These are phyloP conservation scores for Epicampocera succincta DNA, from an alignment of 2,888 invertebrate species.

Conservation along the genomic window DNA sequence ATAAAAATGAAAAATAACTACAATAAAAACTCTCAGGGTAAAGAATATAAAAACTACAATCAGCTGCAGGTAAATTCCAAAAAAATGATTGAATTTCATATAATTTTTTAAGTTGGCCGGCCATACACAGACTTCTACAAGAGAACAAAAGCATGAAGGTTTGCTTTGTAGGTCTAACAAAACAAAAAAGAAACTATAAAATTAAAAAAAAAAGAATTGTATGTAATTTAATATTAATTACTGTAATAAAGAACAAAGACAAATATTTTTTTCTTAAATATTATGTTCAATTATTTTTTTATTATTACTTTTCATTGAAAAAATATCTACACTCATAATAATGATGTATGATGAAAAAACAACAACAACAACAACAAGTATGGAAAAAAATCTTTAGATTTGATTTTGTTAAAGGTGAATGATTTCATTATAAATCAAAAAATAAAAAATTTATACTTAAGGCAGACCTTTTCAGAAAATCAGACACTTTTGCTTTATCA, in stretches of 20 bases:
- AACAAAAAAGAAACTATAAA: too few species aligned
- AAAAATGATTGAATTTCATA: constrained; percentile 36
- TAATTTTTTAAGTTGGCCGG: constrained; percentile 4
- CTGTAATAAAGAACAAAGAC: constrained; percentile 40
- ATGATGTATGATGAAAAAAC: too few species aligned
- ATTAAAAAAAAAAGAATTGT: constrained; percentile 16
- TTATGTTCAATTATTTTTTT: neutral
- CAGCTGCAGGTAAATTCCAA: constrained; percentile 14
- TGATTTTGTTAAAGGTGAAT: too few species aligned
- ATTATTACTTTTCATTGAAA: too few species aligned
- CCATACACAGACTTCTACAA: neutral
- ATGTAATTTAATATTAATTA: constrained; percentile 66
- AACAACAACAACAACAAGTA: too few species aligned
- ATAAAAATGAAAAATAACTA: neutral
- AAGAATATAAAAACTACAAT: neutral
- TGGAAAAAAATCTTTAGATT: too few species aligned
- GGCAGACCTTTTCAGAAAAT: too few species aligned
- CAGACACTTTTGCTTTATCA: too few species aligned
- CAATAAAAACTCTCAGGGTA: neutral
- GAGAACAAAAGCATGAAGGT: constrained; percentile 49
- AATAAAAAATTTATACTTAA: too few species aligned
- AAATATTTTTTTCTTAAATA: constrained; percentile 18
- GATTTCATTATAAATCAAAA: too few species aligned
- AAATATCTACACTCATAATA: too few species aligned
- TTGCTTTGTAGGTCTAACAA: too few species aligned